A percentile compares a stretch with the other conserved stretches of the same genome.
These are phyloP conservation scores for Gortyna flavago DNA, from an alignment of 2,888 invertebrate species.

Conservation along the genomic window DNA sequence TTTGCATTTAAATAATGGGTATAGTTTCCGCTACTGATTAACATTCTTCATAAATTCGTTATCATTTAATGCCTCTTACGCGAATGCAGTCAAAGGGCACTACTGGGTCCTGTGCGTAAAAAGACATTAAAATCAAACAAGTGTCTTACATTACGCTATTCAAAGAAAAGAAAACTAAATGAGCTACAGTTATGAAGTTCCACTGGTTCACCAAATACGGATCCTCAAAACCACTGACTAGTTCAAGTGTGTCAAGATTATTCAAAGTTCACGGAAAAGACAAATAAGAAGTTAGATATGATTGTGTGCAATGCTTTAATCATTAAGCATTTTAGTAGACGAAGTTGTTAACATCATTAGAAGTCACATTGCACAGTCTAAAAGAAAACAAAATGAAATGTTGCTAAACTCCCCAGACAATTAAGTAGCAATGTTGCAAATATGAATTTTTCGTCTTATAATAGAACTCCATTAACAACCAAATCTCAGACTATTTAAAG, in stretches of 20 bases:
- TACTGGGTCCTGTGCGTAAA: conserved; percentile 54
- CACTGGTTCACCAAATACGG: conserved; percentile 76
- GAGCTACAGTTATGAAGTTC: conserved; percentile 80
- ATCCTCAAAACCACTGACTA: conserved; percentile 85
- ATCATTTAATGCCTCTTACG: conserved; percentile 77
- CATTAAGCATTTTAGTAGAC: conserved; percentile 47
- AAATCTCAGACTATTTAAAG: conserved; percentile 79
- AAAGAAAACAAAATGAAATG: conserved; percentile 75
- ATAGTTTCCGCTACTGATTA: conserved; percentile 73
- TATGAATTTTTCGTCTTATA: conserved; percentile 62
- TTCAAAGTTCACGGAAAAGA: conserved; percentile 60
- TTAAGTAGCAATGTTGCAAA: conserved; percentile 58
- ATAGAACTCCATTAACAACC: conserved; percentile 74
- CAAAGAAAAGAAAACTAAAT: conserved; percentile 76
- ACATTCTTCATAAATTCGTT: conserved; percentile 69
- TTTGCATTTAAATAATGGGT: conserved; percentile 48
- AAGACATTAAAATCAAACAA: conserved; percentile 76
- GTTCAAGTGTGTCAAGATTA: conserved; percentile 77
- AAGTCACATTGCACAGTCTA: conserved; percentile 68
- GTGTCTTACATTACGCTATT: conserved; percentile 71
- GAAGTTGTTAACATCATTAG: conserved; percentile 43
- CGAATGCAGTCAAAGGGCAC: conserved; percentile 54
- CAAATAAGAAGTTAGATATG: conserved; percentile 50
- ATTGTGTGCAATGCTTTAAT: conserved; percentile 68
- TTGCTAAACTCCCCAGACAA: conserved; percentile 81